Evolutionary conservation across 2,888 invertebrate genomes (phyloP), one percentile per base, ranked within the genome.

Genomic region (Luperina testacea): DNA sequence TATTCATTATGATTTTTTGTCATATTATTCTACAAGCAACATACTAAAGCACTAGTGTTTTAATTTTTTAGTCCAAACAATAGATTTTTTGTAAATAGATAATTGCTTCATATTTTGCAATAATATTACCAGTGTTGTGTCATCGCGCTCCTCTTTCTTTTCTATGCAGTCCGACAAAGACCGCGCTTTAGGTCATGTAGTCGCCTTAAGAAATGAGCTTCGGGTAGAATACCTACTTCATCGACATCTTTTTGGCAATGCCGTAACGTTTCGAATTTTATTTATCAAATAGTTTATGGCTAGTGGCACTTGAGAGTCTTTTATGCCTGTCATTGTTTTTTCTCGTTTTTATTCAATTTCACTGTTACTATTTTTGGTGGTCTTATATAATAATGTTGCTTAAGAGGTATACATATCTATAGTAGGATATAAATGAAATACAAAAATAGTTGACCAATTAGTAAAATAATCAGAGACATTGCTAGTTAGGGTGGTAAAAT

Each of bases 401-500:
- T 59, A 24, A 13, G 59, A 57, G 9, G 24, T 24, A 24, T 24
- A 24, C 0, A 4, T 9, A 8, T 7, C 0, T 9, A 48, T 48
- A 48, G 15, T 59, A n/a, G 7, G 1, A 7, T 27, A 27, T n/a
- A 7, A 65, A 65, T 15, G 24, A 24, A 65, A 42, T 65, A 65
- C 24, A 42, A 65, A 38, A 64, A 65, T 38, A n/a, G 42, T 24
- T 42, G 42, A 42, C 9, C 13, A 67, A 42, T 42, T n/a, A 42
- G 17, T 67, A 61, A n/a, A 57, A n/a, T 20, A 42, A 20, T 65
- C 13, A 48, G 32, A 38, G 7, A 48, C 4, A 38, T 38, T 38
- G 38, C 38, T 38, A 45, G 8, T 8, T 69, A 45, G 5, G 20
- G 57, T 63, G 32, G n/a, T 69, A 73, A 80, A 77, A 77, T 53